Evolutionary conservation across 2,113 vertebrate species (phyloP).

Genomic region (Cololabis saira): DNA sequence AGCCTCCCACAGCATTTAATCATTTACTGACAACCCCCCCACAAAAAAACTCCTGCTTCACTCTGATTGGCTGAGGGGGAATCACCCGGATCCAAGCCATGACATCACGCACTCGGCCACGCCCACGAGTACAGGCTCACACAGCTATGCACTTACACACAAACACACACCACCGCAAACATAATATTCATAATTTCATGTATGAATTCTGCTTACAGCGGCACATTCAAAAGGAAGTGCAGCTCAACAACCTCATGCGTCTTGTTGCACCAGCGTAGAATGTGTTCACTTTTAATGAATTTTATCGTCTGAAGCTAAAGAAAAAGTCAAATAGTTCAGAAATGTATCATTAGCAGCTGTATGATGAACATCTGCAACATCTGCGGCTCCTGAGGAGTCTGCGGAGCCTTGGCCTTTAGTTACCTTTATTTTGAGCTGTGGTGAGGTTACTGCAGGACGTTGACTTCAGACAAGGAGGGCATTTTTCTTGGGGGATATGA

Average conservation of each 20-base stretch:
- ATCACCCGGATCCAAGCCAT: slow-evolving; percentile 60
- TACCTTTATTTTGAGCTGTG: background rate
- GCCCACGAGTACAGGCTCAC: slow-evolving; percentile 1
- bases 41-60: slow-evolving; percentile 3
- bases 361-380: slow-evolving; percentile 1
- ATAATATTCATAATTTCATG: slow-evolving; percentile 4
- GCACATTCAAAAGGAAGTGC: slow-evolving; percentile 10
- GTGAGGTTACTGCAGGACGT: slow-evolving; percentile 24
- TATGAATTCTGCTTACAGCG: slow-evolving; percentile 7
- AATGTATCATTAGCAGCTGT: no score
- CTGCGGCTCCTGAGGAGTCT: rapidly evolving
- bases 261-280: background rate
- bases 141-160: slow-evolving; percentile 10
- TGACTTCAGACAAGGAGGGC: background rate
- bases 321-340: background rate
- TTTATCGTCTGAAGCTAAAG: background rate
- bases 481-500: background rate
- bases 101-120: slow-evolving; percentile 49
- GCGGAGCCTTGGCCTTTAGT: background rate
- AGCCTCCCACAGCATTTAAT: slow-evolving; percentile 50
- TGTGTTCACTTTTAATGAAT: background rate
- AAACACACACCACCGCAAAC: background rate
- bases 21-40: slow-evolving; percentile 34
- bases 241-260: background rate
- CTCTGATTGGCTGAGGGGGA: slow-evolving; percentile 56